phyloP scores from a whole-genome alignment of 2,113 vertebrate species.

The Calidris pugnax region DNA sequence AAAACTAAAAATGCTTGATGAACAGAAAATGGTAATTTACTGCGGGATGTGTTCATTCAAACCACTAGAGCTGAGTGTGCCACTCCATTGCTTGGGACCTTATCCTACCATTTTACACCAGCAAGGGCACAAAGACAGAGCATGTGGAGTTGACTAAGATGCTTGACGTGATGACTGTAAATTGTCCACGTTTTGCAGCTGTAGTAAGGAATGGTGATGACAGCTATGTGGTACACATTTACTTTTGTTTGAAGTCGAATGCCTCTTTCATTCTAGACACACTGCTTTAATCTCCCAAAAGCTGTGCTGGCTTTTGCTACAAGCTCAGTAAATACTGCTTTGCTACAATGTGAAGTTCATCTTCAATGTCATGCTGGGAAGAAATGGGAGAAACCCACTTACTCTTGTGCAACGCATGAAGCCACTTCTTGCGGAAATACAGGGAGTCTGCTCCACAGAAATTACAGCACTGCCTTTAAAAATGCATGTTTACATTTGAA shows the following conservation, averaged over 20 bases:
- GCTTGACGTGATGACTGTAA: constrained; percentile 52
- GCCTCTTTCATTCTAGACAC: constrained; percentile 62
- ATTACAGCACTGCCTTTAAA: background rate
- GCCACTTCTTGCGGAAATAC: constrained; percentile 13
- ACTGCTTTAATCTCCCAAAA: constrained; percentile 66
- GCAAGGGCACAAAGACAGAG: background rate
- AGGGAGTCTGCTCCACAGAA: background rate
- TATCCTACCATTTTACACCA: background rate
- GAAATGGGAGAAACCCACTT: constrained; percentile 2
- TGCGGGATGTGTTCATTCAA: background rate
- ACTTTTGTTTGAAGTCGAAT: constrained; percentile 65
- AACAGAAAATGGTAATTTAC: background rate
- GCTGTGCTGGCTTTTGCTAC: constrained; percentile 48
- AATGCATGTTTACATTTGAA: constrained; percentile 7
- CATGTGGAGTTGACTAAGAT: constrained; percentile 60
- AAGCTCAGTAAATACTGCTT: constrained; percentile 36
- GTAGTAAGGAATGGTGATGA: constrained; percentile 56
- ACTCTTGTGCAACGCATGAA: constrained; percentile 8
- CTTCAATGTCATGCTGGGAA: constrained; percentile 17
- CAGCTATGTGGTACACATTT: constrained; percentile 66
- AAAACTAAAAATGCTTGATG: background rate
- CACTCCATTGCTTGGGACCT: background rate
- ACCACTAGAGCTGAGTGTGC: background rate
- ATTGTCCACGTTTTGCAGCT: constrained; percentile 57
- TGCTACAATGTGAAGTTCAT: constrained; percentile 46